Conservation (phyloP, 2,113 vertebrate genomes). For the Lepus timidus region DNA sequence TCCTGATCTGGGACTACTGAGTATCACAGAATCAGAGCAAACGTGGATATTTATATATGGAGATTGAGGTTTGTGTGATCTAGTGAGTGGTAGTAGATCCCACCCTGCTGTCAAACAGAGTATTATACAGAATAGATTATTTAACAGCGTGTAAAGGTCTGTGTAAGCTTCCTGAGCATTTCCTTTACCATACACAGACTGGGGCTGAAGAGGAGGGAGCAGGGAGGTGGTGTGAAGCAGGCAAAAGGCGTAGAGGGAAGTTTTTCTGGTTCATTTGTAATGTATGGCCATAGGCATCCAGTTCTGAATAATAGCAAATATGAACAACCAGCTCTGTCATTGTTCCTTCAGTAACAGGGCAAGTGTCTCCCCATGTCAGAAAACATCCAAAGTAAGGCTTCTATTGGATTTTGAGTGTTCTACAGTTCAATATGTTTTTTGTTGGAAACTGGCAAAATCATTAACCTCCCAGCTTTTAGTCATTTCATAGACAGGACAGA, state of each 20-base stretch:
- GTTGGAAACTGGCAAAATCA: constrained; percentile 92
- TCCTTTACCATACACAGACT: neutral
- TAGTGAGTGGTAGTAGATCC: no score
- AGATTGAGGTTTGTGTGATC: neutral
- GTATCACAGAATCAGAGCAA: neutral
- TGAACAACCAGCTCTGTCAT: constrained; percentile 81
- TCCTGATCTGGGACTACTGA: neutral
- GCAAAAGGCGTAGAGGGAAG: neutral
- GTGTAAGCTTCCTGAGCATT: neutral
- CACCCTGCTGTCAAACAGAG: neutral
- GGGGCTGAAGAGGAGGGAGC: neutral
- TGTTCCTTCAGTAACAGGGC: constrained; percentile 77
- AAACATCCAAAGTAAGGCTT: constrained; percentile 84
- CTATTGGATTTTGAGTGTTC: constrained; percentile 89
- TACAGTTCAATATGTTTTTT: constrained; percentile 88
- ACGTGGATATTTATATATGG: neutral
- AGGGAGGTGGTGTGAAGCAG: neutral
- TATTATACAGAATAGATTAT: neutral
- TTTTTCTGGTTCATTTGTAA: neutral
- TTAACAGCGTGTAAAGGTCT: neutral
- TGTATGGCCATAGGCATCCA: neutral
- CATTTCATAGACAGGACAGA: constrained; percentile 88
- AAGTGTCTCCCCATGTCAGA: constrained; percentile 86
- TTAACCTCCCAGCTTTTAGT: constrained; percentile 92
- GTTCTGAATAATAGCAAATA: constrained; percentile 75